A percentile compares a stretch with the other conserved stretches of the same genome.
phyloP scores from a whole-genome alignment of 2,113 vertebrate species.

The Hippopotamus amphibius region DNA sequence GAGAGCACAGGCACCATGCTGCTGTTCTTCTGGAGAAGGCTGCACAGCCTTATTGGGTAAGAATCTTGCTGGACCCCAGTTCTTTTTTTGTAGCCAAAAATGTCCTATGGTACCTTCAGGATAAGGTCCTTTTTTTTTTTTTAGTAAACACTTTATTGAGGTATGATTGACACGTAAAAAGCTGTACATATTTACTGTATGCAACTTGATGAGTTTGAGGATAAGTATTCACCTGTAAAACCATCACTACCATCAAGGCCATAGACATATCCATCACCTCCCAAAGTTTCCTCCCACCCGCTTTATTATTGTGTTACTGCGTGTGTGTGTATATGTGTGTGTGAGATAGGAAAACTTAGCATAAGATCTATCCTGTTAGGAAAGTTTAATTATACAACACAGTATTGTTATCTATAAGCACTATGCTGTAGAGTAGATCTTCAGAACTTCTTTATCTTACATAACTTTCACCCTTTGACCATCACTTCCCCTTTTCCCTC shows the following conservation, averaged over 20 bases:
- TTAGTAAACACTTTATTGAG: background rate
- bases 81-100: background rate
- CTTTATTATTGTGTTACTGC: background rate
- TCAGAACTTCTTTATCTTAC: background rate
- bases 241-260: background rate
- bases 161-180: background rate
- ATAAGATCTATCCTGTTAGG: background rate
- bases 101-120: background rate
- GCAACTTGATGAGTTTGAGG: background rate
- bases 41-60: background rate
- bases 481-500: background rate
- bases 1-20: background rate
- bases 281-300: background rate
- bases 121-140: background rate
- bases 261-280: background rate
- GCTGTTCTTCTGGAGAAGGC: conserved; percentile 18
- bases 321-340: background rate
- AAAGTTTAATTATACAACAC: background rate
- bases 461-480: background rate
- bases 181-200: background rate
- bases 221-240: background rate
- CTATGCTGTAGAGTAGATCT: background rate
- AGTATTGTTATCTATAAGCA: background rate
- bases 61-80: background rate
- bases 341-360: background rate